Percentiles rank a stretch among this genome's conserved stretches.
Conservation (phyloP, 2,113 vertebrate species). For the Ceuthmochares aereus region DNA sequence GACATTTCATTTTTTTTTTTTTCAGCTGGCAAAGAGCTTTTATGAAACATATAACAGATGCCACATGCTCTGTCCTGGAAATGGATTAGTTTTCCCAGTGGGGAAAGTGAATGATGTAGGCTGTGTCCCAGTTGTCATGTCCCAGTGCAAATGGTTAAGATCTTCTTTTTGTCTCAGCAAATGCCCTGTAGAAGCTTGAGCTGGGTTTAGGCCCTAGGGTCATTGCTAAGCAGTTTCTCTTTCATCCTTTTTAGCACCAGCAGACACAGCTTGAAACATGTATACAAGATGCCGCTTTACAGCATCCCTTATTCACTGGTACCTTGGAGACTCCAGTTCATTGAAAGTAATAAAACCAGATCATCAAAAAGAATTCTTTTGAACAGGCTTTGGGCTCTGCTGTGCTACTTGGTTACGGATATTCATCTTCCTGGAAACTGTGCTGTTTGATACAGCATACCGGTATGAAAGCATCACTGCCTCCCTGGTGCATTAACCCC, state of each 20-base stretch:
- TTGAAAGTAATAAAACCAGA: constrained; percentile 76
- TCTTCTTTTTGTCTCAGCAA: constrained; percentile 67
- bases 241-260: constrained; percentile 64
- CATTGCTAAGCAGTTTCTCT: constrained; percentile 71
- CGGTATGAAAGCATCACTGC: constrained; percentile 61
- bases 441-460: constrained; percentile 55
- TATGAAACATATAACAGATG: constrained; percentile 31
- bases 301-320: constrained; percentile 71
- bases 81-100: constrained; percentile 43
- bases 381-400: constrained; percentile 72
- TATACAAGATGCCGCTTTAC: constrained; percentile 69
- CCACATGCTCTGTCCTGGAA: constrained; percentile 37
- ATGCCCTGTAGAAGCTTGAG: constrained; percentile 53
- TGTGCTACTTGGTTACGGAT: constrained; percentile 71
- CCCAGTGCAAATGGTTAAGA: constrained; percentile 68
- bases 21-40: constrained; percentile 40
- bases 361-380: constrained; percentile 74
- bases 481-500: constrained; percentile 65
- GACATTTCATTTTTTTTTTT: background rate
- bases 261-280: constrained; percentile 68
- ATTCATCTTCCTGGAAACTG: constrained; percentile 73
- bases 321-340: constrained; percentile 73
- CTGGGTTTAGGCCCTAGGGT: constrained; percentile 59
- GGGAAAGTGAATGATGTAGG: constrained; percentile 41
- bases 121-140: constrained; percentile 47